Base-by-base conservation (phyloP, 2,888 invertebrate species). In the Orchesella flavescens region DNA sequence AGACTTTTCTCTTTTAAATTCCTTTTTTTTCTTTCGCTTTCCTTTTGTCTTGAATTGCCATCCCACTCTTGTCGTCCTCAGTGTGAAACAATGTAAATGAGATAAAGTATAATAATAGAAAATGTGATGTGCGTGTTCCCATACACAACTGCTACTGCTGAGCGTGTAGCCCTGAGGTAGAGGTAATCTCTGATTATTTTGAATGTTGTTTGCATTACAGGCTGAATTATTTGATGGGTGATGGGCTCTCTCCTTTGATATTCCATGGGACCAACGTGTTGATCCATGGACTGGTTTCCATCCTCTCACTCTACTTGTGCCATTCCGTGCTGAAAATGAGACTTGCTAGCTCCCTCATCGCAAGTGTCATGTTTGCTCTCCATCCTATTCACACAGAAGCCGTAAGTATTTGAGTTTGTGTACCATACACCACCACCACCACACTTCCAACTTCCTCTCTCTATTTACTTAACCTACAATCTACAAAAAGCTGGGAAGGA, bases 301-400 rank as follows among this genome's bases (percentile, higher is more conserved):
- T 93, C 89, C 92, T 94, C 55, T 94, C 94, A 88, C 93, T 94
- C 21, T 92, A 93, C 86, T 93, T 94, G 43, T 93, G 93, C 88
- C 91, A 93, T 61, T 91, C 91, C 10, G 92, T 94, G 72, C 94
- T 94, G 59, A 92, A 93, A 15, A 91, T 95, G 88, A 93, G 93
- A 89, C 92, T 93, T 13, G 93, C 93, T 57, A 94, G 94, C 87
- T 94, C 95, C 3, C 93, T 94, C 9, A 90, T 94, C 13, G 93
- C 95, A 0, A 94, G 94, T 34, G 90, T 94, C 61, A 91, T 96
- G 88, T 97, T 96, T 89, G 95, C 96, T 3, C 93, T 94, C 2
- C 96, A 97, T 90, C 96, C 97, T 17, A 93, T 97, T 85, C 96
- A 96, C 90, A 95, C 96, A 0, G 96, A 97, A 90, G 96, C 96